Evolutionary conservation across 2,797 vertebrate species (phyloP).

Genomic region (Syndactyla subalaris): DNA sequence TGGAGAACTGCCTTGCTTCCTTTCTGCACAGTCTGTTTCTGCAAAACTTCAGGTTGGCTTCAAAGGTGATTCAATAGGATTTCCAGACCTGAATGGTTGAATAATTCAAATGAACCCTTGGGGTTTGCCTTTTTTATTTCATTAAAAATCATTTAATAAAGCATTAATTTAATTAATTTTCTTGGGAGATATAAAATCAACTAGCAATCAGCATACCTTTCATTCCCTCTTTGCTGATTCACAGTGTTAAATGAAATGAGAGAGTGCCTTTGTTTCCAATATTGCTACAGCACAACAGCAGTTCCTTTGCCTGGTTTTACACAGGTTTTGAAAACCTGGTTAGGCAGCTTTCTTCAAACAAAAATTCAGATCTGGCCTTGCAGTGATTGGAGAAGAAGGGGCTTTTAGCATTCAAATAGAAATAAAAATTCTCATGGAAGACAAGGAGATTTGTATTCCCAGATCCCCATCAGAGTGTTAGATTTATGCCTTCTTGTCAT

Average conservation of each 20-base stretch:
- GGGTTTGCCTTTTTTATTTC: neutral
- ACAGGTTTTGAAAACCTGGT: neutral
- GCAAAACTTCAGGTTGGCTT: neutral
- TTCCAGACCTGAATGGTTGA: neutral
- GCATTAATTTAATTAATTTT: neutral
- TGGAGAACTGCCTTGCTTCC: neutral
- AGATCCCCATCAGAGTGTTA: neutral
- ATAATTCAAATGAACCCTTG: neutral
- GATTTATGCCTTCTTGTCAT: neutral
- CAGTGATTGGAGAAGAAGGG: neutral
- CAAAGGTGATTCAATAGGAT: constrained; percentile 1
- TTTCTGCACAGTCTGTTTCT: neutral
- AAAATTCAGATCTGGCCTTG: neutral
- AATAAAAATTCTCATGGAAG: neutral
- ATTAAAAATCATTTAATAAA: constrained; percentile 11
- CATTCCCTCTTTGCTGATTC: neutral
- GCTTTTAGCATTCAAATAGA: neutral
- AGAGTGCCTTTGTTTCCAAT: neutral
- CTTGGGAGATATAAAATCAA: constrained; percentile 7
- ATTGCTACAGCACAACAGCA: neutral
- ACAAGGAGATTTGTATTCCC: neutral
- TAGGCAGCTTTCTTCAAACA: neutral
- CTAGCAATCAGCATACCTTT: neutral
- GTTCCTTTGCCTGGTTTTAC: neutral
- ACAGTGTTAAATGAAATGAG: neutral